These are phyloP conservation scores for Paramuricea clavata DNA, from an alignment of 92 coral and sea anemone species.

Conservation along the genomic window DNA sequence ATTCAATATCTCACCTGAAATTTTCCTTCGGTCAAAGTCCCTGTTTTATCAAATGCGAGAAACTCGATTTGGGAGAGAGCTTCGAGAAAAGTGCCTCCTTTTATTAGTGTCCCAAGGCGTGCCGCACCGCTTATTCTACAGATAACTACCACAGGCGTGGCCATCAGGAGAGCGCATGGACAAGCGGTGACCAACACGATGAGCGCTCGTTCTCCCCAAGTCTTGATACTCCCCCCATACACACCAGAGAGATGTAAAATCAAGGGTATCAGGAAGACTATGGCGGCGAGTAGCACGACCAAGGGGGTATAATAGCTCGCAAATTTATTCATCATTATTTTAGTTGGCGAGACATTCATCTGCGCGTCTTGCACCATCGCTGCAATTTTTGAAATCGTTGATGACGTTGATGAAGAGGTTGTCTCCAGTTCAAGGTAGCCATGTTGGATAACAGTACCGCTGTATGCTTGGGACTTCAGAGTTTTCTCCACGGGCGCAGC, in stretches of 20 bases:
- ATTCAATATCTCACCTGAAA: slow-evolving; percentile 84
- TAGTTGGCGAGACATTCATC: slow-evolving; percentile 79
- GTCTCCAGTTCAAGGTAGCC: slow-evolving; percentile 92
- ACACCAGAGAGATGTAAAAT: slow-evolving; percentile 87
- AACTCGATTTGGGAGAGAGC: slow-evolving; percentile 73
- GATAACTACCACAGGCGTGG: slow-evolving; percentile 95
- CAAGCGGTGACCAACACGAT: slow-evolving; percentile 90
- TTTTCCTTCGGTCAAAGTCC: slow-evolving; percentile 92
- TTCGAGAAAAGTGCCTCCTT: slow-evolving; percentile 80
- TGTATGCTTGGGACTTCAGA: slow-evolving; percentile 74
- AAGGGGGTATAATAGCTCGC: slow-evolving; percentile 90
- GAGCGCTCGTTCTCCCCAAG: slow-evolving; percentile 89
- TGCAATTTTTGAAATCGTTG: slow-evolving; percentile 80
- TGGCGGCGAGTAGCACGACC: slow-evolving; percentile 75
- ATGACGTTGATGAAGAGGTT: slow-evolving; percentile 82
- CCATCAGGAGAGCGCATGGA: slow-evolving; percentile 97
- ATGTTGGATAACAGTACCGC: slow-evolving; percentile 95
- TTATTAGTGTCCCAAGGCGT: slow-evolving; percentile 87
- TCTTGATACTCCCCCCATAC: slow-evolving; percentile 71
- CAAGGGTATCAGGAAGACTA: slow-evolving; percentile 81
- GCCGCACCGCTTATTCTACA: slow-evolving; percentile 93
- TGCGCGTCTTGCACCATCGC: slow-evolving; percentile 90
- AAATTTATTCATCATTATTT: slow-evolving; percentile 84
- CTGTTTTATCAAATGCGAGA: slow-evolving; percentile 95
- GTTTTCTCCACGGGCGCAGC: slow-evolving; percentile 89